Conservation (phyloP, 2,113 vertebrate genomes). For the Aptenodytes forsteri region DNA sequence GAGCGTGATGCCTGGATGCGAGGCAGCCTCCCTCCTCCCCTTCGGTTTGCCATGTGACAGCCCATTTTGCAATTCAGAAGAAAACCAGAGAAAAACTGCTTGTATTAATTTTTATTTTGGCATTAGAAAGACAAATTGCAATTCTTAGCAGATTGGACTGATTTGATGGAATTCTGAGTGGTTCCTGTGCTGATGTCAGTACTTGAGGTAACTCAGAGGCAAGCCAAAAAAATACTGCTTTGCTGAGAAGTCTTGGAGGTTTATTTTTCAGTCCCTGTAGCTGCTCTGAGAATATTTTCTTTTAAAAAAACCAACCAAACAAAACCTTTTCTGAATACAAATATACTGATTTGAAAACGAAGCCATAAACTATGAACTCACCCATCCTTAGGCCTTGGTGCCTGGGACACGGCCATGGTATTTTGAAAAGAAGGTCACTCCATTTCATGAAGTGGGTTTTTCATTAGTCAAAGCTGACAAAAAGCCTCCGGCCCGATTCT, state of each 20-base stretch:
- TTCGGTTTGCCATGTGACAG: accelerated
- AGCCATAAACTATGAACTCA: not conserved
- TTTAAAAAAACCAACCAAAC: not conserved
- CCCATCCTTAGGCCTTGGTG: not conserved
- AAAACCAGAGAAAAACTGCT: not conserved
- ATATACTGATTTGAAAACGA: not conserved
- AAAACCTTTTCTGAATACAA: not conserved
- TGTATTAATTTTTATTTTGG: not conserved
- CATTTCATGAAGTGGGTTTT: not conserved
- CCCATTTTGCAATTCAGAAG: not conserved
- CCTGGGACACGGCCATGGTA: not conserved
- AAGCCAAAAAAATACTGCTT: not conserved
- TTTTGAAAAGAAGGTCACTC: not conserved
- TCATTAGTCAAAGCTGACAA: conserved; percentile 19
- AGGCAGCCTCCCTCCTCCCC: not conserved
- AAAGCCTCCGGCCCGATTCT: not conserved
- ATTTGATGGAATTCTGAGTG: not conserved
- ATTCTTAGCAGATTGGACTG: not conserved
- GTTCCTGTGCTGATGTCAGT: not conserved
- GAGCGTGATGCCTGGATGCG: accelerated
- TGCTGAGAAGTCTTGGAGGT: not conserved
- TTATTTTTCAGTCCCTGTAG: not conserved
- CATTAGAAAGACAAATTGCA: not conserved
- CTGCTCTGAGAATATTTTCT: not conserved
- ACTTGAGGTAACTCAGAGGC: not conserved